Evolutionary conservation across 2,797 vertebrate species (phyloP), one percentile per base, ranked within the genome.

Genomic region (Scolopax rusticola): DNA sequence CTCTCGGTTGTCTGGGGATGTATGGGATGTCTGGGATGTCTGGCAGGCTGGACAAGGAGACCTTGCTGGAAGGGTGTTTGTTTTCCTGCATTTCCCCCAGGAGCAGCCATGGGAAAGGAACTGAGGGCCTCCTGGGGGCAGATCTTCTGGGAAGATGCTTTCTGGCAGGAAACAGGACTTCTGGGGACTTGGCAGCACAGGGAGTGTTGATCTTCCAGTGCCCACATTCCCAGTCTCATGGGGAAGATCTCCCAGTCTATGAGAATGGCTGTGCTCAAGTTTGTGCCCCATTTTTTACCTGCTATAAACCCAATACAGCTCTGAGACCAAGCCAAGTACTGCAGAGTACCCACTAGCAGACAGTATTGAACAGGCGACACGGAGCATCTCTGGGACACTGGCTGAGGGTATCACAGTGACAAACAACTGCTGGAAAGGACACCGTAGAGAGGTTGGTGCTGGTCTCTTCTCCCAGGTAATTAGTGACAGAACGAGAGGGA

Each of bases 291-390:
- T 47, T 47, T 47, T 74, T 47, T 24, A 12, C 18, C 24, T 30
- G 41, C 32, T 40, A 4, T 57, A 9, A 27, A 51, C 50, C 10
- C 28, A 12, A 3, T 9, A 20, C 16, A 82, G 48, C 48, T 27
- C 54, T 32, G 14, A 56, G 51, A 16, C 28, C 7, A 21, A 6
- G 13, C 18, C 2, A 27, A 24, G 64, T 5, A 8, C 18, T 40
- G 74, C 61, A n/a, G 48, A 15, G 41, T 5, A 61, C n/a, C 40
- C 47, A 12, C 19, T 6, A 23, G 24, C 2, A 6, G 4, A 5
- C 5, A 38, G 38, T 4, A 9, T 9, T 0, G 40, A 48, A 4
- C 12, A 24, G 50, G 40, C 53, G 60, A 4, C 1, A 2, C 12
- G 64, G 21, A 51, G 54, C 69, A 20, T 20, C 48, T 28, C 67